Evolutionary conservation across 2,888 invertebrate species (phyloP), one percentile per base, ranked within the genome.

Genomic region (Agonopterix subpropinquella): DNA sequence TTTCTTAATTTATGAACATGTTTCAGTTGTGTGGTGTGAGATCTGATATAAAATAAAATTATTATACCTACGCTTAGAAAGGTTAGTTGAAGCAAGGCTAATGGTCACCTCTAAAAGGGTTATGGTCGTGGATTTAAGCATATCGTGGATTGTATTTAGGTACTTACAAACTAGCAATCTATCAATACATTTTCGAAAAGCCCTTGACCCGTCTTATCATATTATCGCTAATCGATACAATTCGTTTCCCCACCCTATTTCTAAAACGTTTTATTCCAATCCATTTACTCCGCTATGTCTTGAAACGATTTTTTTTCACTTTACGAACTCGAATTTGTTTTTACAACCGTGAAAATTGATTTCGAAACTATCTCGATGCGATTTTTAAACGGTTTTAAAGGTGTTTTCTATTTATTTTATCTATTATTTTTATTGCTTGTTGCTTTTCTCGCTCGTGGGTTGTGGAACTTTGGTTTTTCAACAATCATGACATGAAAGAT

Each of bases 331-430:
- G 42, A 45, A 35, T 42, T 11, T 13, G 43, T 8, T 37, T 49
- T 49, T 39, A 43, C 18, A 45, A 43, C 43, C 49, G 49, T 49
- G 49, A 43, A 45, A 49, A 49, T 49, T 8, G 45, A n/a, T 39
- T 39, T 39, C 39, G 9, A 7, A 28, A 28, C 28, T 28, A 28
- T 28, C 28, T 28, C 28, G 28, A 28, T 28, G 28, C 28, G 39
- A 39, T 39, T 39, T 28, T 39, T n/a, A 39, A 39, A 39, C n/a
- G 39, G 28, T 28, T 28, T 28, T 3, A 39, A n/a, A 39, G 39
- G 39, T n/a, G 39, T 9, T 39, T 39, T n/a, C 9, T 39, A n/a
- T 39, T 39, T 39, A n/a, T 39, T 39, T 28, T 28, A 7, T 39
- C 10, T 0, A 39, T n/a, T 39, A 39, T 9, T 39, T 39, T 39